Base-by-base conservation (phyloP, 2,888 invertebrate genomes). In the Patella caerulea region DNA sequence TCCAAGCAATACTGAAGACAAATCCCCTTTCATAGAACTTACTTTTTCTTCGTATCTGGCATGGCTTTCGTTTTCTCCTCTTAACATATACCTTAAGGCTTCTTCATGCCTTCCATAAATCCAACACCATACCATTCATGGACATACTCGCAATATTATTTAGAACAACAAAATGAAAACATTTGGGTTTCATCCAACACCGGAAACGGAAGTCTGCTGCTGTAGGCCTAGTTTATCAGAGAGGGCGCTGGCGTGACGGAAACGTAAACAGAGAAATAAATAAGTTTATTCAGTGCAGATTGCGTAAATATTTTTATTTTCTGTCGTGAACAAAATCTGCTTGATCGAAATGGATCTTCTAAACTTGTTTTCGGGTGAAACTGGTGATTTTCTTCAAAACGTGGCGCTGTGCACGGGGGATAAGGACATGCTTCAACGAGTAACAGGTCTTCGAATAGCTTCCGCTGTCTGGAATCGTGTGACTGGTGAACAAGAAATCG, bases 401-500 rank as follows among this genome's bases (percentile, higher is more conserved):
- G 79, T 88, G 14, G 86, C 84, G 15, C 80, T 86, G 17, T 71
- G 81, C 29, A 84, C 83, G 24, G 83, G 82, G 1, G 83, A 86
- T 74, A 75, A 85, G 3, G 76, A 80, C 0, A 78, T 87, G 79
- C 70, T 83, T 11, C 82, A 85, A 72, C 82, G 84, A 72, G 29
- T 89, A 15, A 81, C 86, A 34, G 74, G 82, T 17, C 81, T 83
- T 1, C 80, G 84, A 76, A 77, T 89, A 54, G 86, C 84, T 52
- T 82, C 76, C 70, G 82, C 83, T 70, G 29, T 85, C 2, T 84
- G 83, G 82, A 76, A 82, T 52, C 79, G 82, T 11, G 24, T 86
- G 2, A 87, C 86, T 80, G 86, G 86, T 1, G 83, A 88, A 76
- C 81, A 85, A 75, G 88, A 89, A 65, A 65, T 88, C 7, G 88